Percentiles rank a stretch among this genome's conserved stretches.
Conservation (phyloP, 2,888 invertebrate genomes). For the Dusona sp. region DNA sequence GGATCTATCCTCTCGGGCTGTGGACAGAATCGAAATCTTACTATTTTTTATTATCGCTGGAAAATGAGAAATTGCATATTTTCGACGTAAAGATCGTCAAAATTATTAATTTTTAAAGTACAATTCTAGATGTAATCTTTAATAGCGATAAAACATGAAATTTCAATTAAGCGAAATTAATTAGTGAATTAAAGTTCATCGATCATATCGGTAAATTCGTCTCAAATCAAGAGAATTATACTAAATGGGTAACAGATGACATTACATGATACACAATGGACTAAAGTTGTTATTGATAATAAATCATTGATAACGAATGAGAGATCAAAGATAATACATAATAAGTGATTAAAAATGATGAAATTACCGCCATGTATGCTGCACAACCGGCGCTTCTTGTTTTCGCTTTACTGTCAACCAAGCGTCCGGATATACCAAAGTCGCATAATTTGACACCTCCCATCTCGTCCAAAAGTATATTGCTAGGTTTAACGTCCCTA, state of each 20-base stretch:
- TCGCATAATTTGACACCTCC: conserved; percentile 99
- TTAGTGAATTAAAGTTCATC: not conserved
- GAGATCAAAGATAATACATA: not conserved
- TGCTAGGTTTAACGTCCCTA: conserved; percentile 99
- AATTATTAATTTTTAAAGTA: not conserved
- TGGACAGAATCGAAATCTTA: conserved; percentile 70
- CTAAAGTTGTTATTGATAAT: not conserved
- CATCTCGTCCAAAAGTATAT: conserved; percentile 97
- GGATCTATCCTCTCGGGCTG: conserved; percentile 99
- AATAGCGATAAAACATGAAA: not conserved
- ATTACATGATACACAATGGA: not conserved
- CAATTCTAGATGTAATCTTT: not conserved
- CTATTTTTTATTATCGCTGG: not conserved
- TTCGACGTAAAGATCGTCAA: not conserved
- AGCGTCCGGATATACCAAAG: conserved; percentile 99
- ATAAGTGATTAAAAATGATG: conserved; percentile 30
- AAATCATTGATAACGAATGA: not conserved
- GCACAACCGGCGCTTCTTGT: conserved; percentile 98
- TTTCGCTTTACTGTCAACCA: conserved; percentile 99
- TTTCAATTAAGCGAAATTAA: not conserved
- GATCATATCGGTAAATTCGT: not conserved
- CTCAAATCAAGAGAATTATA: not conserved
- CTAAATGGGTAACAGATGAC: not conserved
- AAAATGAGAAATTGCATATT: not conserved
- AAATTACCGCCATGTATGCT: conserved; percentile 98